These are phyloP conservation scores for Coturnix japonica DNA, from an alignment of 2,113 vertebrate genomes.

Conservation along the genomic window DNA sequence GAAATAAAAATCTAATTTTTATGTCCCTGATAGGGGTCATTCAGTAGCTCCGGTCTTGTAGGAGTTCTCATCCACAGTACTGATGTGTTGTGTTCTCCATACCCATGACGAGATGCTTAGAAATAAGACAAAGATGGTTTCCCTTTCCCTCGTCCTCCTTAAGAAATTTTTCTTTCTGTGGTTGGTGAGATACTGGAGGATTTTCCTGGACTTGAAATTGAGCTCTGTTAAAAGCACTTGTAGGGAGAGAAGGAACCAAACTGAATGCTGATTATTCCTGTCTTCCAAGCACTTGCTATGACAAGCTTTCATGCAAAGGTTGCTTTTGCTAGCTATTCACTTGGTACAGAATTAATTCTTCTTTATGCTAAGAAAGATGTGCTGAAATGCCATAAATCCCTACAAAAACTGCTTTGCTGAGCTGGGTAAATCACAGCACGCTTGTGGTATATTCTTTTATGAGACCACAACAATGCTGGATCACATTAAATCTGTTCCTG, in stretches of 20 bases:
- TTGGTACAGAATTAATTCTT: neutral
- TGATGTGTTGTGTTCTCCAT: neutral
- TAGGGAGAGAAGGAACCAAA: neutral
- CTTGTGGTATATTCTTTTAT: neutral
- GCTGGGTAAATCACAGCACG: neutral
- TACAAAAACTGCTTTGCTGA: neutral
- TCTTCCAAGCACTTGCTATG: neutral
- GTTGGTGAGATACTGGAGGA: neutral
- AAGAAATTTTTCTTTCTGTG: neutral
- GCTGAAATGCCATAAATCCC: neutral
- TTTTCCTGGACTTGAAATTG: neutral
- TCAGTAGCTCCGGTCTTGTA: neutral
- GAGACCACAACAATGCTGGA: neutral
- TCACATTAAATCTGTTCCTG: neutral
- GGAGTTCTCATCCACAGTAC: neutral
- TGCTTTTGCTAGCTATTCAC: neutral
- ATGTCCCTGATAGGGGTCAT: neutral
- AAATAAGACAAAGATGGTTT: neutral
- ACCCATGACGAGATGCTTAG: neutral
- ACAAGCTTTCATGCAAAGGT: neutral
- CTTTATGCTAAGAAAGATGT: neutral
- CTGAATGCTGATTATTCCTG: neutral
- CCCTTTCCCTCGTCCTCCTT: neutral
- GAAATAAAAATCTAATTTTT: neutral
- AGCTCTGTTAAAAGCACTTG: constrained; percentile 7